These are phyloP conservation scores for Cryptus armator DNA, from an alignment of 2,888 invertebrate species.

Conservation along the genomic window DNA sequence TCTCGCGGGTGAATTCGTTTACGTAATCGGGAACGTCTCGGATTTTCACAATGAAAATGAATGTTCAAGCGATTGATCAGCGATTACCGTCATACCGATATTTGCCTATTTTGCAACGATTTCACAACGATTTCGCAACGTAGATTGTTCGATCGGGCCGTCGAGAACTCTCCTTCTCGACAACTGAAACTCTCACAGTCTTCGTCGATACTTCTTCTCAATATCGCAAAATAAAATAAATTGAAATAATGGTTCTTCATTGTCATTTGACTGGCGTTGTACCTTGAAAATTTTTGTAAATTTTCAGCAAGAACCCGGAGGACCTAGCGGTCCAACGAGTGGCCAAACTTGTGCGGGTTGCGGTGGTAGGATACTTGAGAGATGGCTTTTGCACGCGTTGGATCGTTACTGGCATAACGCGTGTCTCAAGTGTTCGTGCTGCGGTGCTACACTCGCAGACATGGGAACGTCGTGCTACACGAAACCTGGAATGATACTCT, in stretches of 20 bases:
- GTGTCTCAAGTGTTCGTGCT: slow-evolving; percentile 97
- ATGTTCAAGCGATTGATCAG: slow-evolving; percentile 16
- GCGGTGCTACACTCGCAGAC: slow-evolving; percentile 95
- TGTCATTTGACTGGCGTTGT: background rate
- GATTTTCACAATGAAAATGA: slow-evolving; percentile 36
- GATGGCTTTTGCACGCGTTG: slow-evolving; percentile 95
- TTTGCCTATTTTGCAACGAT: slow-evolving; percentile 16
- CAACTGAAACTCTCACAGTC: slow-evolving; percentile 9
- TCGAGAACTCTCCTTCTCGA: slow-evolving; percentile 13
- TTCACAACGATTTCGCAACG: slow-evolving; percentile 26
- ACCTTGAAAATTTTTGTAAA: slow-evolving; percentile 59
- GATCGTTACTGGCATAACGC: slow-evolving; percentile 98
- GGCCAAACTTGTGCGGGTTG: slow-evolving; percentile 96
- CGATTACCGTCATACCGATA: slow-evolving; percentile 38
- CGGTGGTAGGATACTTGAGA: slow-evolving; percentile 96
- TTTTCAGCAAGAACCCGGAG: slow-evolving; percentile 83
- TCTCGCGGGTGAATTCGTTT: slow-evolving; percentile 15
- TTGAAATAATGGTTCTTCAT: background rate
- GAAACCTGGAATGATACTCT: slow-evolving; percentile 97
- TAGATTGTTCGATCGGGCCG: background rate
- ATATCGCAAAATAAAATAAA: background rate
- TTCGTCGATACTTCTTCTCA: background rate
- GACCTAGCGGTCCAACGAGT: slow-evolving; percentile 80
- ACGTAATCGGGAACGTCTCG: slow-evolving; percentile 24
- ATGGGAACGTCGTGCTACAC: slow-evolving; percentile 97